A percentile compares a stretch with the other conserved stretches of the same genome.
Evolutionary conservation across 2,113 vertebrate species (phyloP).

Genomic region (Illadopsis cleaveri): DNA sequence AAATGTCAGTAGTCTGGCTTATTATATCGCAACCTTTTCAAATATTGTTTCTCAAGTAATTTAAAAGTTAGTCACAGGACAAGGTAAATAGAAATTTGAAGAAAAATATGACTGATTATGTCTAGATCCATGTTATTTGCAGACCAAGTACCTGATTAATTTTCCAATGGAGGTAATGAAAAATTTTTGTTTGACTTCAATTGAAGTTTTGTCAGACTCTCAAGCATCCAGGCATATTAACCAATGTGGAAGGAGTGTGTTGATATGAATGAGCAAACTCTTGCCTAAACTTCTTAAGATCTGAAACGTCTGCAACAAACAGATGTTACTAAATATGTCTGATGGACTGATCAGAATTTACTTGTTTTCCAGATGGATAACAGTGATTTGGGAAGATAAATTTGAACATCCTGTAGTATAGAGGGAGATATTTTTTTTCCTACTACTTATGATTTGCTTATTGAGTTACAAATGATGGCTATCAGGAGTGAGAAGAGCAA

Average conservation of each 20-base stretch:
- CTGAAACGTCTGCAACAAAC: not conserved
- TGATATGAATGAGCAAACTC: not conserved
- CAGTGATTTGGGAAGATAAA: not conserved
- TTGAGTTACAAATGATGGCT: not conserved
- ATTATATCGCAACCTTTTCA: not conserved
- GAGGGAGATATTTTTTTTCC: not conserved
- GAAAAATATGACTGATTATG: not conserved
- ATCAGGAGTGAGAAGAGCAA: not conserved
- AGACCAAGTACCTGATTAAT: not conserved
- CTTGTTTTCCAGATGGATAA: not conserved
- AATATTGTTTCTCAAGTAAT: constrained; percentile 23
- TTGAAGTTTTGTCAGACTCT: not conserved
- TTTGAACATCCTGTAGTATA: not conserved
- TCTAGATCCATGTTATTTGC: not conserved
- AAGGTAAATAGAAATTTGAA: constrained; percentile 10
- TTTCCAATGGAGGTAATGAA: not conserved
- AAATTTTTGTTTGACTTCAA: constrained; percentile 25
- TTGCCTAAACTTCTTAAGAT: not conserved
- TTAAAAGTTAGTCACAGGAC: not conserved
- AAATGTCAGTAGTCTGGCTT: not conserved
- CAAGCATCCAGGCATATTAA: not conserved
- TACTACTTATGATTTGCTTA: not conserved
- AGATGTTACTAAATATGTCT: not conserved
- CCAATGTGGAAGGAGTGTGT: not conserved
- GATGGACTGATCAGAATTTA: not conserved